These are phyloP conservation scores for Lophochroa leadbeateri DNA, from an alignment of 2,113 vertebrate genomes.

Conservation along the genomic window DNA sequence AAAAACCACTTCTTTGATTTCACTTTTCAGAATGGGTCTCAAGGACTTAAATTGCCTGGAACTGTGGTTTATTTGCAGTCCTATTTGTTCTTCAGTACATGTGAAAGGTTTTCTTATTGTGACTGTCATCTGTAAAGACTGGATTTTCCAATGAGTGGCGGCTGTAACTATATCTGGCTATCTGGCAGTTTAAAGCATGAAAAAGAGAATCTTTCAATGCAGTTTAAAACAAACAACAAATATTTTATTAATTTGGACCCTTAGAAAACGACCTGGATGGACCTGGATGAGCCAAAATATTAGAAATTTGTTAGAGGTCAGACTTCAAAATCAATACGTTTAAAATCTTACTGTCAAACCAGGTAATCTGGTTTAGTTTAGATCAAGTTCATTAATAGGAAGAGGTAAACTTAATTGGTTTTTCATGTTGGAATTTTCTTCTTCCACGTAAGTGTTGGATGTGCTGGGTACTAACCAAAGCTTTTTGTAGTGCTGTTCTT, in stretches of 20 bases:
- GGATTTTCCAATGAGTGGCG: neutral
- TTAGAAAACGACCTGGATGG: fast-evolving
- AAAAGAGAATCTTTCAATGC: neutral
- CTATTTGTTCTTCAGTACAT: neutral
- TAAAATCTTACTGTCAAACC: neutral
- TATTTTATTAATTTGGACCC: neutral
- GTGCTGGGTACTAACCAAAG: neutral
- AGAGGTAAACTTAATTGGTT: neutral
- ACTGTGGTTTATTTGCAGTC: neutral
- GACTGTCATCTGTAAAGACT: neutral
- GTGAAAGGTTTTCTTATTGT: neutral
- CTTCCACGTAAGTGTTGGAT: neutral
- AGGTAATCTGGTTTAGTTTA: neutral
- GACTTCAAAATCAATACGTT: neutral
- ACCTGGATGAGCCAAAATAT: neutral
- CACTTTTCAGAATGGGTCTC: neutral
- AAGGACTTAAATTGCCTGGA: neutral
- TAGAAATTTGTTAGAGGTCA: neutral
- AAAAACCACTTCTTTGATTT: neutral
- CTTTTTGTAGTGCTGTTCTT: neutral
- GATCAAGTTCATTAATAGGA: neutral
- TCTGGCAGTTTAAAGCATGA: neutral
- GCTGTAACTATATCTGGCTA: neutral
- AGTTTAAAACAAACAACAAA: neutral
- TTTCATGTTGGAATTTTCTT: neutral